A percentile compares a stretch with the other conserved stretches of the same genome.
These are phyloP conservation scores for Mesorhabditis sp. DNA, from an alignment of 2,888 invertebrate genomes.

Conservation along the genomic window DNA sequence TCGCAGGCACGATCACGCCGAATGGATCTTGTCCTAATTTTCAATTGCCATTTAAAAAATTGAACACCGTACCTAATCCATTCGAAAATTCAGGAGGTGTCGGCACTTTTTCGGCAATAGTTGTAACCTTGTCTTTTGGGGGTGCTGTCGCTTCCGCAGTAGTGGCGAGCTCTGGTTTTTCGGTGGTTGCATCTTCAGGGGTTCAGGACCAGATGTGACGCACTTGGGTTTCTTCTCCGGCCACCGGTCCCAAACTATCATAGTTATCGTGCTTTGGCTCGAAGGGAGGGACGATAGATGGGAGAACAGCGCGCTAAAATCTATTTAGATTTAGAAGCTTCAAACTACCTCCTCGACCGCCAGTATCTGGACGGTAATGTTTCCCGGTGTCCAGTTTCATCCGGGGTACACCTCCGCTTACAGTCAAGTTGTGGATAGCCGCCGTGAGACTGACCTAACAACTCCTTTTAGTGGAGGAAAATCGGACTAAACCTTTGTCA, in stretches of 20 bases:
- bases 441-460: not conserved
- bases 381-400: not conserved
- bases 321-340: not conserved
- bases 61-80: too few species aligned
- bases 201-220: too few species aligned
- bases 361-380: not conserved
- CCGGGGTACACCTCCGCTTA: not conserved
- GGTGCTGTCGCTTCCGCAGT: too few species aligned
- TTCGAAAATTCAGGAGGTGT: too few species aligned
- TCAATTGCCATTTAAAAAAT: too few species aligned
- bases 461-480: not conserved
- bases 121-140: too few species aligned
- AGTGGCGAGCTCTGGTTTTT: too few species aligned
- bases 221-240: too few species aligned
- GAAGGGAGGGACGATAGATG: not conserved
- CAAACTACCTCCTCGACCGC: conserved; percentile 1
- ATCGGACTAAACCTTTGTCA: not conserved
- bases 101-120: too few species aligned
- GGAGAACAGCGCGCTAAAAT: not conserved
- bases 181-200: too few species aligned
- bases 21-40: too few species aligned
- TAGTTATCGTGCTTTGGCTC: not conserved
- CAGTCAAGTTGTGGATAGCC: not conserved
- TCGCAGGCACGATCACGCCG: too few species aligned
- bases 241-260: not conserved